Evolutionary conservation across 2,888 invertebrate species (phyloP), one percentile per base, ranked within the genome.

Genomic region (Mantis religiosa): DNA sequence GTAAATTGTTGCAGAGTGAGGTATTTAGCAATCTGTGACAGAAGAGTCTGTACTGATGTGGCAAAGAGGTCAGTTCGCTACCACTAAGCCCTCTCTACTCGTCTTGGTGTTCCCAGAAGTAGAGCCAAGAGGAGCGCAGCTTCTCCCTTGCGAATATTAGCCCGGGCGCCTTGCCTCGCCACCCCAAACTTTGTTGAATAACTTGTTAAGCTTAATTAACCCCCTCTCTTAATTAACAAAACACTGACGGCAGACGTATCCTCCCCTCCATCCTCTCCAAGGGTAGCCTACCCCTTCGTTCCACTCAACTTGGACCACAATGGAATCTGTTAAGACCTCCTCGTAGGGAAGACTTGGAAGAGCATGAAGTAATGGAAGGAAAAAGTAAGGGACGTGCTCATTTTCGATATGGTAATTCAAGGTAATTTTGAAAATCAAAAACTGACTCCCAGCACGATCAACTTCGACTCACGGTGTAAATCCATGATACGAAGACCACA

Each of bases 191-290:
- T 90, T 90, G 90, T 89, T 89, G 89, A 90, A 90, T 90, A 90
- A 90, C 90, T 90, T 90, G 90, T 90, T 90, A 90, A 90, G 90
- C 90, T 90, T 90, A 90, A 90, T 90, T 90, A 90, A 90, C 90
- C 90, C 89, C 89, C 89, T 87, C 89, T 88, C 90, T 90, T 90
- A 90, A 90, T 90, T 90, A 90, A 90, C 90, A 90, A 90, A 90
- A 90, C 90, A 90, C 89, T 89, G 90, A 89, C 89, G 90, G 28
- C 83, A 83, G 83, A 83, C 28, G 28, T 83, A 83, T 71, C 54
- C 54, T 71, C 54, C 54, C 54, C 54, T 71, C 54, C 54, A 71
- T 20, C 54, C 54, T 71, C 54, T 71, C 54, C 20, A 71, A 71
- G 54, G 54, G 25, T 71, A 71, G 54, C 54, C 54, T 71, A 71